Percentiles rank a stretch among this genome's conserved stretches.
Conservation (phyloP, 2,797 vertebrate species). For the Gallinago solitaria region DNA sequence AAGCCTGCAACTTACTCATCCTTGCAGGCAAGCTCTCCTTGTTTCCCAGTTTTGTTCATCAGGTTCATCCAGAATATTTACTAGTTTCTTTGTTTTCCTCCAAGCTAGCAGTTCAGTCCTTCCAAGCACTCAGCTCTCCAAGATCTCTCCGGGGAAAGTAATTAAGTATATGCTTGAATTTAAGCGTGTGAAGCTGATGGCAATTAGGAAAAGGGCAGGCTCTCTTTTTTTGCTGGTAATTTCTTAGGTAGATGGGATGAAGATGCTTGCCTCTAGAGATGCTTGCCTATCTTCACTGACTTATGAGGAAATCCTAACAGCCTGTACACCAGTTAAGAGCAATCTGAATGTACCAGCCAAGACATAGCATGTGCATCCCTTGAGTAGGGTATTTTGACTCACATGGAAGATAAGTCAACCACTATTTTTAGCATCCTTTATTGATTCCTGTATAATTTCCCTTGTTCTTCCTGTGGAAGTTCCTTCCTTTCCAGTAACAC, state of each 20-base stretch:
- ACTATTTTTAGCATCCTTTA: slow-evolving; percentile 59
- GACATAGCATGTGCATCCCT: background rate
- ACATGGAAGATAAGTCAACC: background rate
- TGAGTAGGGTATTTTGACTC: slow-evolving; percentile 14
- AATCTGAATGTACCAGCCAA: background rate
- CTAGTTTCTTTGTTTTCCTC: background rate
- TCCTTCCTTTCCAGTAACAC: slow-evolving; percentile 62
- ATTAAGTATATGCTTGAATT: slow-evolving; percentile 18
- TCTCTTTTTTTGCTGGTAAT: background rate
- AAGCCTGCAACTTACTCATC: slow-evolving; percentile 9
- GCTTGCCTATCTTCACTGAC: background rate
- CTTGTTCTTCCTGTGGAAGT: slow-evolving; percentile 65
- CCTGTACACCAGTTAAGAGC: background rate
- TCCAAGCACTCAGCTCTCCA: background rate
- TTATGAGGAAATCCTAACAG: slow-evolving; percentile 23
- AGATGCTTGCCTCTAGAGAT: background rate
- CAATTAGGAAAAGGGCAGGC: background rate
- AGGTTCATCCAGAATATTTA: slow-evolving; percentile 36
- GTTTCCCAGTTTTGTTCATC: background rate
- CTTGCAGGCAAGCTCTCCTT: slow-evolving; percentile 5
- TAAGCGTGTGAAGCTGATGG: background rate
- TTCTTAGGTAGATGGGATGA: background rate
- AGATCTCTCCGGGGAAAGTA: background rate
- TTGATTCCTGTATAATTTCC: slow-evolving; percentile 74
- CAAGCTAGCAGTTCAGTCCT: slow-evolving; percentile 19